Percentiles rank a stretch among this genome's conserved stretches.
Conservation (phyloP, 2,797 vertebrate species). For the Austrolebias charrua region DNA sequence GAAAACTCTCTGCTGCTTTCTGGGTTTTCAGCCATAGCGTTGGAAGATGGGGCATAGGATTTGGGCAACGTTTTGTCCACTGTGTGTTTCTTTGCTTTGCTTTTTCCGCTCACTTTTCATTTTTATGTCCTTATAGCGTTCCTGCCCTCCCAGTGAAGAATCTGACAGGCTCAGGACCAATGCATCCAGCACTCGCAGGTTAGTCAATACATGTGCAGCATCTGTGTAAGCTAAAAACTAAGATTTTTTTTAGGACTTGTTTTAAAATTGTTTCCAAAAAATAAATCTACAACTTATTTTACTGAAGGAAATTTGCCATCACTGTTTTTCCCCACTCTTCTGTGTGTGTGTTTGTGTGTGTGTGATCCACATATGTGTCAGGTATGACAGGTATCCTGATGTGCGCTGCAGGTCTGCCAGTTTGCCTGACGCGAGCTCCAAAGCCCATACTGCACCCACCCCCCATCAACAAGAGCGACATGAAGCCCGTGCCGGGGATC, state of each 20-base stretch:
- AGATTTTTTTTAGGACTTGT: not conserved
- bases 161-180: slow-evolving; percentile 89
- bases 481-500: slow-evolving; percentile 92
- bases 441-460: slow-evolving; percentile 95
- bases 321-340: slow-evolving; percentile 30
- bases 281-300: not conserved
- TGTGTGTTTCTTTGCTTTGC: not conserved
- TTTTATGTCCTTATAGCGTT: slow-evolving; percentile 76
- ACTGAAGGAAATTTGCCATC: slow-evolving; percentile 22
- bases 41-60: slow-evolving; percentile 8
- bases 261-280: not conserved
- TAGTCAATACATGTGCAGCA: slow-evolving; percentile 26
- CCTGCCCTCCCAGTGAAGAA: slow-evolving; percentile 97
- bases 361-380: slow-evolving; percentile 61
- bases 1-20: slow-evolving; percentile 23
- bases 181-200: slow-evolving; percentile 96
- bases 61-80: slow-evolving; percentile 3
- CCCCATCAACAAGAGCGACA: slow-evolving; percentile 92
- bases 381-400: slow-evolving; percentile 97
- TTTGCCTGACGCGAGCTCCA: slow-evolving; percentile 93
- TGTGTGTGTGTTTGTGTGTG: slow-evolving; percentile 41
- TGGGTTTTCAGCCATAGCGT: slow-evolving; percentile 14
- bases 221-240: not conserved
- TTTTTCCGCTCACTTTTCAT: slow-evolving; percentile 2
- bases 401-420: slow-evolving; percentile 92